Percentiles rank a stretch among this genome's conserved stretches.
Evolutionary conservation across 2,888 invertebrate species (phyloP).

Genomic region (Sarcophaga carnaria): DNA sequence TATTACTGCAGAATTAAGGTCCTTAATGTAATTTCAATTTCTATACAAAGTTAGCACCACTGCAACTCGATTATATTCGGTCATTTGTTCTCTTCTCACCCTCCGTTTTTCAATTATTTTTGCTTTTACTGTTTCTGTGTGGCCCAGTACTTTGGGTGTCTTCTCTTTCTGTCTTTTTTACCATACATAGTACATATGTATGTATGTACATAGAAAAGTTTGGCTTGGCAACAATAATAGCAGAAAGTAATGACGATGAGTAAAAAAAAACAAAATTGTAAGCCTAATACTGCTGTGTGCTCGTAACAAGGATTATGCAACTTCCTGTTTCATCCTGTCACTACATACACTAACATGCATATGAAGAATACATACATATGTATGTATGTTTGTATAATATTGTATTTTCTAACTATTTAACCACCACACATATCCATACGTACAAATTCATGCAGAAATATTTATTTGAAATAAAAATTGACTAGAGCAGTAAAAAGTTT

Average conservation of each 20-base stretch:
- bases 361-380: constrained; percentile 2
- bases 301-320: constrained; percentile 76
- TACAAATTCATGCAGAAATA: background rate
- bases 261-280: constrained; percentile 18
- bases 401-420: no score
- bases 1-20: constrained; percentile 21
- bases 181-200: background rate
- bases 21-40: constrained; percentile 35
- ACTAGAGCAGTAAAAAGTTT: background rate
- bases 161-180: background rate
- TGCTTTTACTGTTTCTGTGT: background rate
- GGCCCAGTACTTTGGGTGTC: background rate
- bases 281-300: constrained; percentile 32
- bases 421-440: no score
- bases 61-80: background rate
- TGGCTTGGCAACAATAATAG: constrained; percentile 21
- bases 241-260: constrained; percentile 26
- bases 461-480: constrained; percentile 19
- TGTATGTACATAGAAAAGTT: background rate
- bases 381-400: background rate
- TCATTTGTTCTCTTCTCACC: background rate
- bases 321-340: constrained; percentile 79
- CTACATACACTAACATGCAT: constrained; percentile 69
- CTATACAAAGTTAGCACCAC: constrained; percentile 24
- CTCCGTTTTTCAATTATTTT: background rate